phyloP scores from a whole-genome alignment of 2,113 vertebrate genomes.

The Pluvianellus socialis region DNA sequence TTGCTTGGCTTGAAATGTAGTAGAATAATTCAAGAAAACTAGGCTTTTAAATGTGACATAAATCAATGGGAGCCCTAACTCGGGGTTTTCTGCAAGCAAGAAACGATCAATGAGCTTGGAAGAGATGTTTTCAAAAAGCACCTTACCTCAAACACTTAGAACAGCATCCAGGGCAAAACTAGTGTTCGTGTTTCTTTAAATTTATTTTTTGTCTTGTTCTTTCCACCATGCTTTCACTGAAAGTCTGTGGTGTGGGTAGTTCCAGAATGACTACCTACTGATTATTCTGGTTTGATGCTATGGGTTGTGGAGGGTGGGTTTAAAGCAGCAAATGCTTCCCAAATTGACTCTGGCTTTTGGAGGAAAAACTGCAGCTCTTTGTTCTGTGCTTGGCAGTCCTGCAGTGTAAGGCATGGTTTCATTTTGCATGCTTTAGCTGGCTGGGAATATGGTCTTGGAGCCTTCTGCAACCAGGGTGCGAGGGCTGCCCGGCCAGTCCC shows the following conservation, averaged over 20 bases:
- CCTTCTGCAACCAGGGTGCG: background rate
- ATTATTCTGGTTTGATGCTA: background rate
- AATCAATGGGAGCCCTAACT: slow-evolving; percentile 71
- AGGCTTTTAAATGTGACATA: slow-evolving; percentile 70
- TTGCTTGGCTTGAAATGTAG: slow-evolving; percentile 52
- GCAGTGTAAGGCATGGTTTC: background rate
- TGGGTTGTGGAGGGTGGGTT: background rate
- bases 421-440: background rate
- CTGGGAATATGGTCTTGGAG: background rate
- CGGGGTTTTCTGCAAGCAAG: slow-evolving; percentile 70
- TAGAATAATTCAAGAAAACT: slow-evolving; percentile 71
- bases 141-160: slow-evolving; percentile 43
- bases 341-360: background rate
- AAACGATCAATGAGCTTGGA: slow-evolving; percentile 70
- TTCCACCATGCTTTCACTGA: background rate
- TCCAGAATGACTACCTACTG: background rate
- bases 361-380: background rate
- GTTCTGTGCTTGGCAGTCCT: background rate
- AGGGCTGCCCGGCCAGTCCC: background rate
- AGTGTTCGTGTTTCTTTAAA: background rate
- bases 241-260: background rate
- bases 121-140: slow-evolving; percentile 58
- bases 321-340: background rate
- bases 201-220: background rate
- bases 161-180: slow-evolving; percentile 23